A percentile compares a stretch with the other conserved stretches of the same genome.
Evolutionary conservation across 2,888 invertebrate genomes (phyloP).

Genomic region (Deladenus siricidicola): DNA sequence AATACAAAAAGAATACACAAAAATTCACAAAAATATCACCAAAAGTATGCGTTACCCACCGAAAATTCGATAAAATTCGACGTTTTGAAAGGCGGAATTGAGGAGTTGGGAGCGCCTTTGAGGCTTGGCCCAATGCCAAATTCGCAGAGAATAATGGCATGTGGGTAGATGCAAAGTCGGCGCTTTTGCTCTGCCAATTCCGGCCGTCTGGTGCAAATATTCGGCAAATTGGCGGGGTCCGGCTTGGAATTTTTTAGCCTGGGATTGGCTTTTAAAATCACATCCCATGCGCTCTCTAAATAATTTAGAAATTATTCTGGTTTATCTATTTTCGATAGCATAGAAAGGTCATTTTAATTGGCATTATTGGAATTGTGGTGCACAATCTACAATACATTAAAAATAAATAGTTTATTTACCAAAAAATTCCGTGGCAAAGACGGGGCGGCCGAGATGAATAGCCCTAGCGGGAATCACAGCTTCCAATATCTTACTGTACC

Average conservation of each 20-base stretch:
- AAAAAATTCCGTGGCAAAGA: conserved; percentile 36
- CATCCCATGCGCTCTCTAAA: conserved; percentile 39
- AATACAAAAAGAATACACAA: too few relatives aligned
- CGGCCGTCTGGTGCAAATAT: conserved; percentile 20
- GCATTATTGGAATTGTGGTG: too few relatives aligned
- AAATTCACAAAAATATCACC: too few relatives aligned
- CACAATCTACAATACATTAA: too few relatives aligned
- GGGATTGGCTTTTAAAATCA: conserved; percentile 24
- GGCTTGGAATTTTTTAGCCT: conserved; percentile 20
- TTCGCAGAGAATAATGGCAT: conserved; percentile 37
- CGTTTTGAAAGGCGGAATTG: conserved; percentile 38
- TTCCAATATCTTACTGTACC: conserved; percentile 30
- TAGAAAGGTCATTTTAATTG: too few relatives aligned
- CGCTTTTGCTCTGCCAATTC: conserved; percentile 7
- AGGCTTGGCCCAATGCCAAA: conserved; percentile 35
- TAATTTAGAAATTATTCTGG: too few relatives aligned
- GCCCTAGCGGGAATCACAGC: conserved; percentile 33
- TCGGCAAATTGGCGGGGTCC: conserved; percentile 15
- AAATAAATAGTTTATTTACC: conserved; percentile 17
- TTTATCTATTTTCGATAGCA: too few relatives aligned
- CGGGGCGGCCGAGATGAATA: conserved; percentile 34
- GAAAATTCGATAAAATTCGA: conserved; percentile 34
- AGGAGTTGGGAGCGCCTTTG: conserved; percentile 24
- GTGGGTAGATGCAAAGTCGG: conserved; percentile 42
- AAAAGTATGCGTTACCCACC: too few relatives aligned